Base-by-base conservation (phyloP, 2,797 vertebrate species). In the Leptodon cayanensis region DNA sequence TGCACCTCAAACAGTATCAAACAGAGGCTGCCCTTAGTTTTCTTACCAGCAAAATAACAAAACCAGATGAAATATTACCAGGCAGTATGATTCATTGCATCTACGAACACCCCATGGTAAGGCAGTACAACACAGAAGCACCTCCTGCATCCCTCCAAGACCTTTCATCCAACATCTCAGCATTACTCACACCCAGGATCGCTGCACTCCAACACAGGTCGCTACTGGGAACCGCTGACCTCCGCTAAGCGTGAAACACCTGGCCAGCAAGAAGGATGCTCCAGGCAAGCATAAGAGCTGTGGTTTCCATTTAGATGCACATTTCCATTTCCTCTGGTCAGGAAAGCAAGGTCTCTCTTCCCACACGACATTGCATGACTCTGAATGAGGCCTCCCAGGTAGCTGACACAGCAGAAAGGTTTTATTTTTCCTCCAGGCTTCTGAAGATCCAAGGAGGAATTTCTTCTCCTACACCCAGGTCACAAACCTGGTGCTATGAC, bases 21-120 rank as follows among this genome's bases (percentile, higher is more conserved):
- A 29, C 31, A 59, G 66, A 16, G 14, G 47, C 37, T 49, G 37
- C 50, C 70, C 37, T 89, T n/a, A 13, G 13, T 49, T 87, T 70
- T 73, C 52, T 65, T 31, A 28, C 15, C 17, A 63, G 33, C 54
- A 77, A 40, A 83, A 37, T 5, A 80, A n/a, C 40, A 35, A 44
- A 50, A 22, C 1, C 33, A 35, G 46, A 16, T 9, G 11, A 35
- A 50, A 39, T 5, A 10, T 14, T 33, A 22, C 1, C 49, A 33
- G 46, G 49, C 42, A 54, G 46, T 7, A 11, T 1, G 12, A 84
- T 26, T 57, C 57, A 37, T 10, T 13, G 11, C 37, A 20, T 13
- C 7, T 13, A 0, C 1, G 2, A 14, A 33, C 70, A 35, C n/a
- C 8, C 78, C 0, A 0, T 4, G 42, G 22, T 1, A 37, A 55